These are phyloP conservation scores for Drosophila sordidula DNA, from an alignment of 2,888 invertebrate genomes.

Conservation along the genomic window DNA sequence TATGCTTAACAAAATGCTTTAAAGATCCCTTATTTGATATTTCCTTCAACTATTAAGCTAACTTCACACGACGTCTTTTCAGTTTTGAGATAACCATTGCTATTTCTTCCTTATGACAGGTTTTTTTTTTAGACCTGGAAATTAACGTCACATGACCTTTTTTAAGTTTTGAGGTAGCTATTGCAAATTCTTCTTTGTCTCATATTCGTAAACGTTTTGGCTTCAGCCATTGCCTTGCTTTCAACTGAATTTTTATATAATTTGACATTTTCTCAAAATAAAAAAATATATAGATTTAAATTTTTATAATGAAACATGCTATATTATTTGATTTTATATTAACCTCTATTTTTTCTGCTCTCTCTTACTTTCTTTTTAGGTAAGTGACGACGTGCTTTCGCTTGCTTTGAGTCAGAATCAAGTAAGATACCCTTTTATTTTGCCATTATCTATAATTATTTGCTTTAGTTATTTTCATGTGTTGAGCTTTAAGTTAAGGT, in stretches of 20 bases:
- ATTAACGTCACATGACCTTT: too few relatives aligned
- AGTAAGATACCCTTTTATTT: slow-evolving; percentile 70
- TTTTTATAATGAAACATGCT: background rate
- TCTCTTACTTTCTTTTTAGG: slow-evolving; percentile 64
- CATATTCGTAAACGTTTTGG: background rate
- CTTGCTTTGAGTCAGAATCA: slow-evolving; percentile 82
- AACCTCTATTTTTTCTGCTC: background rate
- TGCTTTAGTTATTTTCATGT: slow-evolving; percentile 2
- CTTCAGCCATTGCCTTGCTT: background rate
- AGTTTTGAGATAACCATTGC: too few relatives aligned
- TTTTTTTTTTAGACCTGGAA: background rate
- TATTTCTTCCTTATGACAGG: too few relatives aligned
- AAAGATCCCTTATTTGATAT: background rate
- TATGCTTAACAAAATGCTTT: background rate
- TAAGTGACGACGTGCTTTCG: slow-evolving; percentile 83
- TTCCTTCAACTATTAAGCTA: background rate
- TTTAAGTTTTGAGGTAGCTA: too few relatives aligned
- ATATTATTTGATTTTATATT: too few relatives aligned
- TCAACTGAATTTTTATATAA: too few relatives aligned
- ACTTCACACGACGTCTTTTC: too few relatives aligned
- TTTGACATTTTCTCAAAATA: too few relatives aligned
- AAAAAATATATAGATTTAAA: background rate
- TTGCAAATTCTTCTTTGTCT: background rate
- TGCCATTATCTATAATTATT: slow-evolving; percentile 13
- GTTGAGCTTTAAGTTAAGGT: slow-evolving; percentile 1